A percentile compares a stretch with the other conserved stretches of the same genome.
Conservation (phyloP, 2,113 vertebrate genomes). For the Hystrix cristata region DNA sequence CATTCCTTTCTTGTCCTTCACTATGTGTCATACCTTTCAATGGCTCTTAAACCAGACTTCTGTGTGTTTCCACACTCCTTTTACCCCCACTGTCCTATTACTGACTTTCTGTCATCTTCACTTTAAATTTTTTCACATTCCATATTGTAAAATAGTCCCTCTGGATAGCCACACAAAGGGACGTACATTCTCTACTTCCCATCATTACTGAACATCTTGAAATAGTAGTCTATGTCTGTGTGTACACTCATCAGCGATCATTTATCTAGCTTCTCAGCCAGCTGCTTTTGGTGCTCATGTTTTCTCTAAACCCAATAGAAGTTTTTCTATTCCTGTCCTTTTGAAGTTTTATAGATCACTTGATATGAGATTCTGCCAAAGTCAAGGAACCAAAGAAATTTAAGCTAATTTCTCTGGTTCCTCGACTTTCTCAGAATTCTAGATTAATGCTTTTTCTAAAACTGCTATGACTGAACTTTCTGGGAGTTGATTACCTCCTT, state of each 20-base stretch:
- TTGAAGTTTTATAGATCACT: not conserved
- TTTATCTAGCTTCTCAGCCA: not conserved
- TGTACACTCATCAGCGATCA: not conserved
- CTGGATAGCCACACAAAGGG: not conserved
- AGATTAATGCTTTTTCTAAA: not conserved
- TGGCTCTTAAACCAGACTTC: not conserved
- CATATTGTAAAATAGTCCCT: not conserved
- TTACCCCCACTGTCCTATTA: not conserved
- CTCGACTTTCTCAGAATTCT: not conserved
- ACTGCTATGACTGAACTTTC: not conserved
- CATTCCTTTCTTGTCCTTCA: not conserved
- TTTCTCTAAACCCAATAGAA: not conserved
- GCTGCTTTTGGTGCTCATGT: not conserved
- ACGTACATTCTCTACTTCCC: not conserved
- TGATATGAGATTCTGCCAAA: not conserved
- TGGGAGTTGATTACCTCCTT: not conserved
- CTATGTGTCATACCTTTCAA: not conserved
- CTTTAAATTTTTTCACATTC: not conserved
- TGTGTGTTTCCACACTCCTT: not conserved
- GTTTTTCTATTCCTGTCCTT: not conserved
- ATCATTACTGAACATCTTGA: not conserved
- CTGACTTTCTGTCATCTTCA: not conserved
- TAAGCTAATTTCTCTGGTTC: not conserved
- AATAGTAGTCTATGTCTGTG: not conserved
- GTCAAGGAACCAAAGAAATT: not conserved